These are phyloP conservation scores for Caenorhabditis angaria DNA, from an alignment of 2,888 invertebrate genomes.

Conservation along the genomic window DNA sequence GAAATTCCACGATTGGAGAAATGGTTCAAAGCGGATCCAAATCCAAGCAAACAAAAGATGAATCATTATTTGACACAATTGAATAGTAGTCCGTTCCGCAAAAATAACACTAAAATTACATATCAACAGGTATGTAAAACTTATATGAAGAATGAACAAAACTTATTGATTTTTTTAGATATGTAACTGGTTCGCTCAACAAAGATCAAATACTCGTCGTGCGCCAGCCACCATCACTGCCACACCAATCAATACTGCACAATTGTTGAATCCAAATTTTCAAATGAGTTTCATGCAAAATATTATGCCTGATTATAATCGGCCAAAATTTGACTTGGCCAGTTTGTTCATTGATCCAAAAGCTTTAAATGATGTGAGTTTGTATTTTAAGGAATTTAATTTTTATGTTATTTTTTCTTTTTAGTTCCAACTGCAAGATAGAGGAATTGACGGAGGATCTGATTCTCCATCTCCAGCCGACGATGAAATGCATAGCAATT, in stretches of 20 bases:
- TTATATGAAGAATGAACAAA: background rate
- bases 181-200: slow-evolving; percentile 85
- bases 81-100: slow-evolving; percentile 87
- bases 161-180: slow-evolving; percentile 50
- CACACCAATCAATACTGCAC: slow-evolving; percentile 12
- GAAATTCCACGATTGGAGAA: slow-evolving; percentile 93
- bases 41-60: slow-evolving; percentile 94
- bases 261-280: slow-evolving; percentile 21
- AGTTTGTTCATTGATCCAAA: slow-evolving; percentile 14
- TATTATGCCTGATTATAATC: slow-evolving; percentile 15
- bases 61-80: slow-evolving; percentile 92
- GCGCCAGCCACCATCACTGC: slow-evolving; percentile 10
- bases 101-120: slow-evolving; percentile 60
- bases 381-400: background rate
- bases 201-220: slow-evolving; percentile 76
- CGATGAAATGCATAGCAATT: slow-evolving; percentile 61
- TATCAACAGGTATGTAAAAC: slow-evolving; percentile 51
- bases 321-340: slow-evolving; percentile 34
- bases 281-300: slow-evolving; percentile 25
- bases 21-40: slow-evolving; percentile 93
- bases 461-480: slow-evolving; percentile 69
- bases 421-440: slow-evolving; percentile 33
- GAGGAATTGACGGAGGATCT: slow-evolving; percentile 66
- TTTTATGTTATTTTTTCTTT: background rate
- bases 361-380: slow-evolving; percentile 9